phyloP scores from a whole-genome alignment of 2,888 invertebrate genomes.

The Polydesmus complanatus region DNA sequence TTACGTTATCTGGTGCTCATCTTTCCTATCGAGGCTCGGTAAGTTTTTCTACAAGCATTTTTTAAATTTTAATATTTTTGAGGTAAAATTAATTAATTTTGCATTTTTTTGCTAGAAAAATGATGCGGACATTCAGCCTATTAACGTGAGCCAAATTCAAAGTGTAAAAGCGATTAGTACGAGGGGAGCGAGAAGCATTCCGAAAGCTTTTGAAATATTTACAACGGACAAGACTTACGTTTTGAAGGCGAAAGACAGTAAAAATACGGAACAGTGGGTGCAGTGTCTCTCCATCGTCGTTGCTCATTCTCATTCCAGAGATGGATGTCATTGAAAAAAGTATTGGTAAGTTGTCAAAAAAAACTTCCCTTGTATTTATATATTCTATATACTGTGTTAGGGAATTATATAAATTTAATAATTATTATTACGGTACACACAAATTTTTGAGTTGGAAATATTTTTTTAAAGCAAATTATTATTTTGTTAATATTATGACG shows the following conservation, averaged over 20 bases:
- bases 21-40: conserved; percentile 57
- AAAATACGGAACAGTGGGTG: conserved; percentile 91
- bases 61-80: conserved; percentile 4
- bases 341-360: neutral
- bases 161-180: conserved; percentile 82
- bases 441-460: too few relatives aligned
- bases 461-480: too few relatives aligned
- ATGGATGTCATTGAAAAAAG: conserved; percentile 15
- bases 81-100: conserved; percentile 7
- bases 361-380: neutral
- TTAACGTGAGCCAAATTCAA: conserved; percentile 83
- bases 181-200: conserved; percentile 67
- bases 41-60: conserved; percentile 33
- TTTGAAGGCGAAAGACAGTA: conserved; percentile 84
- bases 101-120: conserved; percentile 49
- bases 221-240: conserved; percentile 77
- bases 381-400: neutral
- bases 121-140: conserved; percentile 42
- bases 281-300: conserved; percentile 87
- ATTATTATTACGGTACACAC: neutral
- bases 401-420: neutral
- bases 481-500: too few relatives aligned
- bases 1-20: conserved; percentile 82
- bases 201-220: conserved; percentile 93
- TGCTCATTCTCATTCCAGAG: conserved; percentile 59